Percentiles rank a stretch among this genome's conserved stretches.
phyloP scores from a whole-genome alignment of 2,113 vertebrate species.

The Psettodes erumei region DNA sequence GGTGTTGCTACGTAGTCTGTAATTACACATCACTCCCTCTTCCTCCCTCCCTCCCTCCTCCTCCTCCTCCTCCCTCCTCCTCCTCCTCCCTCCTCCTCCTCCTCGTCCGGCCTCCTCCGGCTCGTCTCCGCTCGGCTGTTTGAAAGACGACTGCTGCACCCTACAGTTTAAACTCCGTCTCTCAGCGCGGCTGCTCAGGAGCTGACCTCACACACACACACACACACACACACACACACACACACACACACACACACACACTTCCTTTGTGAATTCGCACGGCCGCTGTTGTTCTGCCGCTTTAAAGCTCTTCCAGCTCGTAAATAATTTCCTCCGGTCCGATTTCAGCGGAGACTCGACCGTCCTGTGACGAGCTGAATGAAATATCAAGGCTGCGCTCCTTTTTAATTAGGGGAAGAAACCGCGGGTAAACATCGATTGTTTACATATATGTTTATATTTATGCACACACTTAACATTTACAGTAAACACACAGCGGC shows the following conservation, averaged over 20 bases:
- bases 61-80: constrained; percentile 23
- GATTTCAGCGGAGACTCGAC: constrained; percentile 23
- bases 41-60: background rate
- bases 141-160: constrained; percentile 99
- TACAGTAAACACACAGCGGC: background rate
- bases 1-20: constrained; percentile 76
- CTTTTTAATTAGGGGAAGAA: constrained; percentile 42
- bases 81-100: constrained; percentile 44
- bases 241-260: background rate
- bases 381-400: constrained; percentile 42
- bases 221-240: background rate
- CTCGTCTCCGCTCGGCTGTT: constrained; percentile 81
- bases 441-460: too few relatives aligned
- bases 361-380: constrained; percentile 41
- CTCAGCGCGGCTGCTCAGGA: constrained; percentile 62
- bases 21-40: constrained; percentile 65
- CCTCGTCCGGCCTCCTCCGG: constrained; percentile 43
- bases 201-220: background rate
- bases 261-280: too few relatives aligned
- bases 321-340: constrained; percentile 38
- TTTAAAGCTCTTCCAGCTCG: constrained; percentile 46
- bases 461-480: background rate
- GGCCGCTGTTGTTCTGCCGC: constrained; percentile 15
- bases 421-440: constrained; percentile 10
- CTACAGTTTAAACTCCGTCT: constrained; percentile 95